Evolutionary conservation across 2,113 vertebrate genomes (phyloP).

Genomic region (Heloderma charlesbogerti): DNA sequence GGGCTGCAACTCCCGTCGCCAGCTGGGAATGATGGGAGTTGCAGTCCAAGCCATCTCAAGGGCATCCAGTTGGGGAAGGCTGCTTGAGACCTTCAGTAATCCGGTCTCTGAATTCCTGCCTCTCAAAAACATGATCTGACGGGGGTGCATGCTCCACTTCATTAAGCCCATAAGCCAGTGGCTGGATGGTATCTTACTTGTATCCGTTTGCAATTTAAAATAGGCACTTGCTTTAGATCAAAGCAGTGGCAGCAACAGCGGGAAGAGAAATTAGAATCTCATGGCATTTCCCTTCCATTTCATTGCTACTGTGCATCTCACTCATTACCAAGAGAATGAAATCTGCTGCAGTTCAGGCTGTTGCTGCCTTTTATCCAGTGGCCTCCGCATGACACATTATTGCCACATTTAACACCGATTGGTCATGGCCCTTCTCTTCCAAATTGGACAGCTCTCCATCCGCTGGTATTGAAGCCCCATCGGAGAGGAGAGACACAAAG

Average conservation of each 20-base stretch:
- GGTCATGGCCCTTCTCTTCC: slow-evolving; percentile 65
- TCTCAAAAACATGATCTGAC: slow-evolving; percentile 55
- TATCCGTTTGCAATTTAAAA: slow-evolving; percentile 73
- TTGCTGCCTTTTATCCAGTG: slow-evolving; percentile 61
- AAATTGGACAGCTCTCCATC: slow-evolving; percentile 42
- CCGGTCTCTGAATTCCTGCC: slow-evolving; percentile 53
- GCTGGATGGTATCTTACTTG: slow-evolving; percentile 71
- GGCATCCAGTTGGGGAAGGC: too few species aligned
- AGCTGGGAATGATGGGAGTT: too few species aligned
- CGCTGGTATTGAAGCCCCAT: slow-evolving; percentile 25
- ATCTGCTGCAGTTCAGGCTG: slow-evolving; percentile 64
- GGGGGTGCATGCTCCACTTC: slow-evolving; percentile 55
- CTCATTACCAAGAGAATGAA: slow-evolving; percentile 74
- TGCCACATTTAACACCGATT: slow-evolving; percentile 54
- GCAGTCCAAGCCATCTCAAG: too few species aligned
- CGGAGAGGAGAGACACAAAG: slow-evolving; percentile 41
- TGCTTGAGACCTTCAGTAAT: slow-evolving; percentile 53
- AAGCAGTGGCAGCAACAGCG: slow-evolving; percentile 58
- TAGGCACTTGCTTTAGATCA: slow-evolving; percentile 72
- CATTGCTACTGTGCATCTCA: slow-evolving; percentile 61
- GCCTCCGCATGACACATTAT: slow-evolving; percentile 37
- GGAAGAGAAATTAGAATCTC: slow-evolving; percentile 73
- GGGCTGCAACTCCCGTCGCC: too few species aligned
- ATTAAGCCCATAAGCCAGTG: slow-evolving; percentile 73
- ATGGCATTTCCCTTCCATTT: slow-evolving; percentile 46